Conservation (phyloP, 2,888 invertebrate species). For the Scaeva pyrastri region DNA sequence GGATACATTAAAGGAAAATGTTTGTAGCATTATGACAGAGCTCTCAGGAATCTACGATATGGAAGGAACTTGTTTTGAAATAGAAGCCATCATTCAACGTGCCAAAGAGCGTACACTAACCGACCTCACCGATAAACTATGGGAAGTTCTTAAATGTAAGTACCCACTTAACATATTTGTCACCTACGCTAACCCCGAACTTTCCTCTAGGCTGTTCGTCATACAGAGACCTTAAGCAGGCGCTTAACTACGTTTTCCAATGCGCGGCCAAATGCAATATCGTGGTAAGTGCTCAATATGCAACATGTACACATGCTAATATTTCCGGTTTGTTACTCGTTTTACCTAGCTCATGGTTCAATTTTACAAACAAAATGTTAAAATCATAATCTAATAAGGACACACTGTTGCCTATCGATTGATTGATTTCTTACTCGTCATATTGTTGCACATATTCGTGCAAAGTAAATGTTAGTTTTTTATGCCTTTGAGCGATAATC, state of each 20-base stretch:
- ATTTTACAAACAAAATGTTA: not conserved
- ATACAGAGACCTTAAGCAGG: slow-evolving; percentile 82
- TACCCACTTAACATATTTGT: no score
- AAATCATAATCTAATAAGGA: slow-evolving; percentile 67
- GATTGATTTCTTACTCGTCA: slow-evolving; percentile 28
- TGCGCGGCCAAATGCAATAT: slow-evolving; percentile 83
- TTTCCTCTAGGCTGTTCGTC: slow-evolving; percentile 80
- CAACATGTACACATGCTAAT: no score
- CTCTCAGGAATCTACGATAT: slow-evolving; percentile 78
- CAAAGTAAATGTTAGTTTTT: slow-evolving; percentile 8
- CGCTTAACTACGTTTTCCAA: slow-evolving; percentile 81
- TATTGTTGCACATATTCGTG: not conserved
- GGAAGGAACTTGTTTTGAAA: slow-evolving; percentile 79
- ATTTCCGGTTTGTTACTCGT: slow-evolving; percentile 47
- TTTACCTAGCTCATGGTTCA: slow-evolving; percentile 27
- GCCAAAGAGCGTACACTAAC: slow-evolving; percentile 79
- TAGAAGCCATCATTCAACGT: slow-evolving; percentile 81
- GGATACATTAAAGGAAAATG: slow-evolving; percentile 79
- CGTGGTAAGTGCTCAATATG: slow-evolving; percentile 79
- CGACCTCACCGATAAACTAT: slow-evolving; percentile 83
- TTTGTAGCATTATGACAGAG: slow-evolving; percentile 81
- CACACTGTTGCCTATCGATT: slow-evolving; percentile 41
- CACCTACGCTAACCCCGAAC: not conserved
- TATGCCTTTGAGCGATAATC: slow-evolving; percentile 23
- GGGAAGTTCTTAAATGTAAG: slow-evolving; percentile 82